These are phyloP conservation scores for Chrysaora quinquecirrha DNA, from an alignment of 30 jellyfish, hydroid and myxozoan species.

Conservation along the genomic window DNA sequence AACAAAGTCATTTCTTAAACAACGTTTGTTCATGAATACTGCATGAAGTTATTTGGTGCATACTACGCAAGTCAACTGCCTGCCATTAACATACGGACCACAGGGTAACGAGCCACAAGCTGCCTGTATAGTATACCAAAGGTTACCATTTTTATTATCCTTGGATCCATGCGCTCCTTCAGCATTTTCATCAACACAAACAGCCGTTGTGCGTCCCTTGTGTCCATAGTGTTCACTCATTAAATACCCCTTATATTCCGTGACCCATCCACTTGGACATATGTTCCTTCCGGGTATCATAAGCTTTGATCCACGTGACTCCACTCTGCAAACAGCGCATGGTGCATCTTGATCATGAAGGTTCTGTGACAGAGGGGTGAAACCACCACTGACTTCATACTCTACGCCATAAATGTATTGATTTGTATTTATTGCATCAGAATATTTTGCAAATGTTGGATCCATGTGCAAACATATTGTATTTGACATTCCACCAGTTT, in stretches of 20 bases:
- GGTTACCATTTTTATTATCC: conserved; percentile 34
- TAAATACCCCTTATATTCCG: conserved; percentile 84
- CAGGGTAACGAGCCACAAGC: conserved; percentile 54
- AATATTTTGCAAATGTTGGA: conserved; percentile 66
- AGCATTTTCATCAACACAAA: conserved; percentile 85
- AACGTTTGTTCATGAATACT: no score
- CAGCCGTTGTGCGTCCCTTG: conserved; percentile 81
- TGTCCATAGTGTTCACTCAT: conserved; percentile 79
- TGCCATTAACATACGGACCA: conserved; percentile 51
- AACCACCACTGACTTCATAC: conserved; percentile 47
- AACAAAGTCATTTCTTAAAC: no score
- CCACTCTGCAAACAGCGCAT: conserved; percentile 83
- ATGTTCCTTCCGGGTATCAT: conserved; percentile 90
- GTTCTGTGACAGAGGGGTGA: conserved; percentile 30
- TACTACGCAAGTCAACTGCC: conserved; percentile 54
- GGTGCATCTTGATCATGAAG: conserved; percentile 63
- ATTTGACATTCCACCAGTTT: conserved; percentile 96
- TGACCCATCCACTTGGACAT: conserved; percentile 91
- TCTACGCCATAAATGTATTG: conserved; percentile 80
- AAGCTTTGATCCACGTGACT: conserved; percentile 63
- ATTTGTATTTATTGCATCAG: conserved; percentile 36
- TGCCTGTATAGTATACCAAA: conserved; percentile 53
- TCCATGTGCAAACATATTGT: conserved; percentile 80
- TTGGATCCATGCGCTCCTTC: conserved; percentile 26
- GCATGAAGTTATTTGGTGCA: conserved; percentile 58